phyloP scores from a whole-genome alignment of 2,113 vertebrate species.

The Sakesphorus luctuosus region DNA sequence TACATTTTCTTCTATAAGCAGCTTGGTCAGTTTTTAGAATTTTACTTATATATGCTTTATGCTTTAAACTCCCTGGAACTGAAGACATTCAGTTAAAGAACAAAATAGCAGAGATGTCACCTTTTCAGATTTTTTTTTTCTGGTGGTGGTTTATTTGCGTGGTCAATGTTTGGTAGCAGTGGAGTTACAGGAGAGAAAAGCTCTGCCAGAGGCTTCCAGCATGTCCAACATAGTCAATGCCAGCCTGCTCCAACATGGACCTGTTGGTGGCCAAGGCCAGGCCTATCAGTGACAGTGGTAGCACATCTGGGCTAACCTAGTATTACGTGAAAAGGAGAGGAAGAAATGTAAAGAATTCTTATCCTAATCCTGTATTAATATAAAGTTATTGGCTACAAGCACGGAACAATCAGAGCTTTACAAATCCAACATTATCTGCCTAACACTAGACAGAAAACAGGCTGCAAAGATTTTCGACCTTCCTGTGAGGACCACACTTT shows the following conservation, averaged over 20 bases:
- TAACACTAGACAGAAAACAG: too few relatives aligned
- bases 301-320: rapidly evolving
- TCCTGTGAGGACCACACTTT: too few relatives aligned
- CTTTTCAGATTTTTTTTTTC: neutral
- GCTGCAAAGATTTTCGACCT: too few relatives aligned
- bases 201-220: neutral
- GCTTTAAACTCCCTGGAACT: neutral
- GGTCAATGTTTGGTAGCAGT: neutral
- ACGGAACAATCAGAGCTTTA: too few relatives aligned
- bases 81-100: neutral
- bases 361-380: too few relatives aligned
- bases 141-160: neutral
- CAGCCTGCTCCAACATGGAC: neutral
- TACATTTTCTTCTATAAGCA: neutral
- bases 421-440: too few relatives aligned
- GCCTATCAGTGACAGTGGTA: neutral
- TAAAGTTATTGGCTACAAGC: too few relatives aligned
- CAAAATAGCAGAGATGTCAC: neutral
- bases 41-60: neutral
- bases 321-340: too few relatives aligned
- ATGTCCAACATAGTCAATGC: too few relatives aligned
- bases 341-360: too few relatives aligned
- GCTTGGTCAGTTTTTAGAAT: neutral
- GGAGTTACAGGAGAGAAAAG: neutral
- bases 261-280: neutral